Conservation (phyloP, 2,888 invertebrate genomes). For the Diaperis boleti region DNA sequence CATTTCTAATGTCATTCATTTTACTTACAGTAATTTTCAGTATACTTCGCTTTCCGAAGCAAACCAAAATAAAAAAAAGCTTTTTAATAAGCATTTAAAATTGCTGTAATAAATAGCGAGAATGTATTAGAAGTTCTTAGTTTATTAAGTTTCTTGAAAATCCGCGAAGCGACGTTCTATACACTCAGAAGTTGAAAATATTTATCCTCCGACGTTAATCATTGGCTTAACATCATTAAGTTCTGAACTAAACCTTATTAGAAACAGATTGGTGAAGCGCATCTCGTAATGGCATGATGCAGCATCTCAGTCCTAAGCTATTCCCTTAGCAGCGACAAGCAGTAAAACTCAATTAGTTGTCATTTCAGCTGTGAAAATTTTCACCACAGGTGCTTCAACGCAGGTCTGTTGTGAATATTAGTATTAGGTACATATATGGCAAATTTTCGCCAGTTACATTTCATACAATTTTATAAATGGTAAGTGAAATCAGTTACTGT, state of each 20-base stretch:
- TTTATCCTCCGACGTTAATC: constrained; percentile 6
- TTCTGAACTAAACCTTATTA: constrained; percentile 23
- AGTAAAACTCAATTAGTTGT: constrained; percentile 34
- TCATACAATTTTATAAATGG: too few species aligned
- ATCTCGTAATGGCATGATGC: constrained; percentile 29
- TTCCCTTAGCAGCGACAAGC: constrained; percentile 26
- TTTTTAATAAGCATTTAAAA: too few species aligned
- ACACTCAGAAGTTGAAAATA: neutral
- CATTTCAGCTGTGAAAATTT: constrained; percentile 31
- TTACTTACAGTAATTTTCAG: too few species aligned
- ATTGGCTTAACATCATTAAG: constrained; percentile 16
- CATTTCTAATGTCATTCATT: too few species aligned
- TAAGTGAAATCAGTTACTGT: too few species aligned
- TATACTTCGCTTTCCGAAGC: too few species aligned
- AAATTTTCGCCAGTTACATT: too few species aligned
- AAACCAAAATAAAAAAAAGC: too few species aligned
- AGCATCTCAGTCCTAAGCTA: constrained; percentile 28
- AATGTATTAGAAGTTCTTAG: too few species aligned
- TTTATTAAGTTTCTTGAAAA: neutral
- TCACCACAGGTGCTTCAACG: constrained; percentile 33
- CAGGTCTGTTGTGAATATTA: constrained; percentile 25
- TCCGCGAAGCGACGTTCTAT: neutral
- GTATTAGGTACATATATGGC: constrained; percentile 17
- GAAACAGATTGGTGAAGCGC: constrained; percentile 27
- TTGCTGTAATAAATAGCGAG: too few species aligned